These are phyloP conservation scores for Gallinago paraguaiae DNA, from an alignment of 2,113 vertebrate genomes.

Conservation along the genomic window DNA sequence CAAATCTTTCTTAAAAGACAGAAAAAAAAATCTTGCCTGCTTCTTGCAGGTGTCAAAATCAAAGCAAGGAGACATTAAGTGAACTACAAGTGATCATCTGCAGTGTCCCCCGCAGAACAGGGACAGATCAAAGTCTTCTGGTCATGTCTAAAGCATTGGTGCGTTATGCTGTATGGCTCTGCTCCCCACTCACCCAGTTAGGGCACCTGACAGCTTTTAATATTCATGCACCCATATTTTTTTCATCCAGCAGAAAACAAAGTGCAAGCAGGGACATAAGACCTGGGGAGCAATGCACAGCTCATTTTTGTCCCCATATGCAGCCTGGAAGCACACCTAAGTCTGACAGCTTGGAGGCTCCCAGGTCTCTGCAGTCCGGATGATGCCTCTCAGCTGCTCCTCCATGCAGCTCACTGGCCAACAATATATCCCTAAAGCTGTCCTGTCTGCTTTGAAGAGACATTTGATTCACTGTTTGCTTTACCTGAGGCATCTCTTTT, in stretches of 20 bases:
- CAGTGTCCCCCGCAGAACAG: neutral
- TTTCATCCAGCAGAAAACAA: neutral
- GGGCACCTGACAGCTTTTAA: neutral
- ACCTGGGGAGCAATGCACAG: rapidly evolving
- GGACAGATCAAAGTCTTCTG: neutral
- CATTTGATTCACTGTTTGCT: slow-evolving; percentile 25
- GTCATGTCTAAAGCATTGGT: neutral
- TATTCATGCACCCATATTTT: neutral
- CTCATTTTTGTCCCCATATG: neutral
- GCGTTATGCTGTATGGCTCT: neutral
- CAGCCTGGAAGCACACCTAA: neutral
- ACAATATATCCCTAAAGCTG: neutral
- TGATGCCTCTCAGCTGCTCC: neutral
- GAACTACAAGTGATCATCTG: neutral
- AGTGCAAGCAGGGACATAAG: neutral
- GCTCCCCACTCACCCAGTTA: neutral
- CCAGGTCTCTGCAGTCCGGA: neutral
- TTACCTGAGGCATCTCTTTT: slow-evolving; percentile 23
- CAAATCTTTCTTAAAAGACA: neutral
- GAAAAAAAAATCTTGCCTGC: neutral
- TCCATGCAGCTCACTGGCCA: neutral
- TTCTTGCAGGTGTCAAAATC: neutral
- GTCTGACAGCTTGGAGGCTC: neutral
- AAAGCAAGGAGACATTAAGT: neutral
- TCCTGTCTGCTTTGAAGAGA: slow-evolving; percentile 8